Conservation (phyloP, 1,140 invertebrate genomes). For the Physella acuta region DNA sequence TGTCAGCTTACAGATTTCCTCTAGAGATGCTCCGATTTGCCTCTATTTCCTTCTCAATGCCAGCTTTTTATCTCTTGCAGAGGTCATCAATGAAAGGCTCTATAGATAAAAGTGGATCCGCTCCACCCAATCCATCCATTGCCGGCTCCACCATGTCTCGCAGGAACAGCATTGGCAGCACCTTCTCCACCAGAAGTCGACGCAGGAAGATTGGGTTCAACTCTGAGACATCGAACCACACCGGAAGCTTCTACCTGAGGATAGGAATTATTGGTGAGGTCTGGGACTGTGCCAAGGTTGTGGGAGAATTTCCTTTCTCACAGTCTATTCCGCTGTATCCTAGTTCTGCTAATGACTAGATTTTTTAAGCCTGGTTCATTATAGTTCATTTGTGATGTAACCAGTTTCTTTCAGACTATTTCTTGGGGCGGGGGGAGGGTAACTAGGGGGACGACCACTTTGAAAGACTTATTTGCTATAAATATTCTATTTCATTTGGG, state of each 20-base stretch:
- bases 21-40: no score
- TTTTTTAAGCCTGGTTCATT: no score
- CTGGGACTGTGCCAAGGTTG: neutral
- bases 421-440: no score
- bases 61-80: no score
- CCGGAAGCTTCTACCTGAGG: conserved; percentile 91
- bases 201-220: conserved; percentile 27
- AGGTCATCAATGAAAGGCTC: neutral
- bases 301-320: neutral
- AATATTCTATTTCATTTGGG: no score
- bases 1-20: no score
- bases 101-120: neutral
- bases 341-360: no score
- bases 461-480: no score
- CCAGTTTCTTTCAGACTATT: no score
- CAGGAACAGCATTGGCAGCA: conserved; percentile 26
- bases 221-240: conserved; percentile 35
- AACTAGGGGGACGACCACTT: no score
- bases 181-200: neutral
- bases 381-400: no score
- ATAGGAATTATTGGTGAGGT: conserved; percentile 89
- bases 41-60: no score
- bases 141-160: neutral
- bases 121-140: neutral
- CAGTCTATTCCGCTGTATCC: neutral